Evolutionary conservation across 2,888 invertebrate species (phyloP), one percentile per base, ranked within the genome.

Genomic region (Aproaerema taeniolella): DNA sequence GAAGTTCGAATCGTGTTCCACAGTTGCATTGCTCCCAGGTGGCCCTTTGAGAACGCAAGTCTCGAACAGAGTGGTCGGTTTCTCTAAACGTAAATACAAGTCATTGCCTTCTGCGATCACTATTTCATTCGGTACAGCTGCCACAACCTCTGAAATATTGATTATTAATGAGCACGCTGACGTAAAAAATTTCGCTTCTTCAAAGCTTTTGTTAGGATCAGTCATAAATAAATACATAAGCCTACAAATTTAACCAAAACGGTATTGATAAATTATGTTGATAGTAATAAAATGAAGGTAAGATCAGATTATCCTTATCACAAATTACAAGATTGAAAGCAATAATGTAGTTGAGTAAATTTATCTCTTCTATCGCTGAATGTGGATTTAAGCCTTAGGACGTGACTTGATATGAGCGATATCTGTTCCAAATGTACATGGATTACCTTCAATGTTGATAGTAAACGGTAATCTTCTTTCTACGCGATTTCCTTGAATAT

Each of bases 401-500:
- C 76, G 78, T 78, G 77, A 77, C 72, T 49, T 14, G 70, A 72
- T 71, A 73, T 52, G 47, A 48, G 59, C 63, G 14, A 12, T 32
- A 24, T 26, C 26, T 31, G 5, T 28, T 13, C 10, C 15, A 8
- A n/a, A n/a, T n/a, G n/a, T n/a, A n/a, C n/a, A n/a, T n/a, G n/a
- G n/a, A 38, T 56, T 74, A 83, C 83, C 76, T 77, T 79, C 70
- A 32, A 78, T 61, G 41, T 55, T 42, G 49, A 83, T 69, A 31
- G 55, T 66, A 44, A 80, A 68, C 9, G 61, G 54, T 46, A 61
- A 52, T 53, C 75, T 67, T 45, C 61, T 68, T 65, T 82, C 76
- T n/a, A 67, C 54, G 14, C 37, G 46, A 1, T 41, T 41, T 1
- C 52, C 45, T 11, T 39, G 43, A 16, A 50, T 55, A 0, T 32